These are phyloP conservation scores for Epizoanthus fatuus DNA, from an alignment of 92 coral and sea anemone genomes.

Conservation along the genomic window DNA sequence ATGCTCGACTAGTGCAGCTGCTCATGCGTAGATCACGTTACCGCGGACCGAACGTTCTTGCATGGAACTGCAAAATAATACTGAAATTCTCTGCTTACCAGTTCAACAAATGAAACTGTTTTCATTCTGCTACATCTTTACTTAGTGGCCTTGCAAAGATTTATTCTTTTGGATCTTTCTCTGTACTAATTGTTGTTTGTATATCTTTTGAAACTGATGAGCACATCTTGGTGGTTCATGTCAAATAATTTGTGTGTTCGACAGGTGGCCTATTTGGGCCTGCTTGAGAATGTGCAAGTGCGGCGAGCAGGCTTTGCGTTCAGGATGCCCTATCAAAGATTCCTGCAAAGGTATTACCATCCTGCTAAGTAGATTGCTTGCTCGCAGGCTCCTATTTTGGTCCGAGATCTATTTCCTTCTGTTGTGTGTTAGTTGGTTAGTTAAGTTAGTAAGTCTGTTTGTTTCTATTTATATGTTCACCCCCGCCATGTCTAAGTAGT, in stretches of 20 bases:
- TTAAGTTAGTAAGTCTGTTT: too few species aligned
- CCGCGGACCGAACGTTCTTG: too few species aligned
- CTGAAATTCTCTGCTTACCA: too few species aligned
- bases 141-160: neutral
- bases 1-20: too few species aligned
- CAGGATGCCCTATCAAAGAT: constrained; percentile 92
- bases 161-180: neutral
- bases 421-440: too few species aligned
- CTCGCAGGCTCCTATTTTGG: neutral
- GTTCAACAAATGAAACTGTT: too few species aligned
- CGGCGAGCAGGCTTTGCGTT: constrained; percentile 99
- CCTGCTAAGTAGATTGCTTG: neutral
- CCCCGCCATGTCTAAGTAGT: neutral
- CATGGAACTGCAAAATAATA: too few species aligned
- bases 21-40: too few species aligned
- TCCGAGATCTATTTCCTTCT: neutral
- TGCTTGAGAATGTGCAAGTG: constrained; percentile 95
- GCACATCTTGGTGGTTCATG: neutral
- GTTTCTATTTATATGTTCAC: neutral
- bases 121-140: neutral
- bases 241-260: neutral
- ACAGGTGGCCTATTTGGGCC: constrained; percentile 96
- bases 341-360: constrained; percentile 80
- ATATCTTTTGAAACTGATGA: neutral
- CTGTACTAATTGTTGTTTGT: neutral